Evolutionary conservation across 2,113 vertebrate species (phyloP).

Genomic region (Chaenocephalus aceratus): DNA sequence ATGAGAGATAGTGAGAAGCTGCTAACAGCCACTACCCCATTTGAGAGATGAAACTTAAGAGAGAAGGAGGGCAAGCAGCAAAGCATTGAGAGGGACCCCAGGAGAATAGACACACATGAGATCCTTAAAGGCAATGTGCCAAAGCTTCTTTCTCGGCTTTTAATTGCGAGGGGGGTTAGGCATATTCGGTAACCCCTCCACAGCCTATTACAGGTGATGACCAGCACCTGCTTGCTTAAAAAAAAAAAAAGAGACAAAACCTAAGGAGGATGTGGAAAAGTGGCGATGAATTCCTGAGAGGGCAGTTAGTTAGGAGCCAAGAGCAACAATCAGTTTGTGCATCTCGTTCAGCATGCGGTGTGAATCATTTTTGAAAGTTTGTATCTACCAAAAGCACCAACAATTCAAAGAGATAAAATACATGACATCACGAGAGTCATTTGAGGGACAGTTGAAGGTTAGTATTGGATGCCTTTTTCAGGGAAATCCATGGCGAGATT

Average conservation of each 20-base stretch:
- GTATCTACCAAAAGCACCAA: conserved; percentile 28
- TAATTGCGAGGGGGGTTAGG: conserved; percentile 80
- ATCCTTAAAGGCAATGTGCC: conserved; percentile 76
- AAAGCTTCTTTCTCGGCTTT: conserved; percentile 69
- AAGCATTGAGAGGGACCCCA: conserved; percentile 70
- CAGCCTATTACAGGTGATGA: conserved; percentile 80
- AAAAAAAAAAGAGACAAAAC: conserved; percentile 31
- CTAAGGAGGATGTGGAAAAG: conserved; percentile 45
- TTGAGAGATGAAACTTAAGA: conserved; percentile 72
- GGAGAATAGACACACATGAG: conserved; percentile 78
- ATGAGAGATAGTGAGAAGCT: conserved; percentile 77
- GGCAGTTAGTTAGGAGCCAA: conserved; percentile 75
- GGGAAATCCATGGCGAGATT: conserved; percentile 52
- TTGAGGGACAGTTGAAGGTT: conserved; percentile 45
- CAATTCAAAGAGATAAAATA: conserved; percentile 18
- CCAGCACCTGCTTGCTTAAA: conserved; percentile 67
- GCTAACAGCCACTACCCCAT: conserved; percentile 74
- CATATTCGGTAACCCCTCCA: conserved; percentile 75
- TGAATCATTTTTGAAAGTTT: conserved; percentile 36
- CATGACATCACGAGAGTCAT: conserved; percentile 39
- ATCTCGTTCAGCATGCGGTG: conserved; percentile 24
- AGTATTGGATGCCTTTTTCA: conserved; percentile 37
- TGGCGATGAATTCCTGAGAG: conserved; percentile 70
- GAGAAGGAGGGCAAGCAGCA: conserved; percentile 68
- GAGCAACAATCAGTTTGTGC: conserved; percentile 59